Base-by-base conservation (phyloP, 2,113 vertebrate species). In the Ageneiosus marmoratus region DNA sequence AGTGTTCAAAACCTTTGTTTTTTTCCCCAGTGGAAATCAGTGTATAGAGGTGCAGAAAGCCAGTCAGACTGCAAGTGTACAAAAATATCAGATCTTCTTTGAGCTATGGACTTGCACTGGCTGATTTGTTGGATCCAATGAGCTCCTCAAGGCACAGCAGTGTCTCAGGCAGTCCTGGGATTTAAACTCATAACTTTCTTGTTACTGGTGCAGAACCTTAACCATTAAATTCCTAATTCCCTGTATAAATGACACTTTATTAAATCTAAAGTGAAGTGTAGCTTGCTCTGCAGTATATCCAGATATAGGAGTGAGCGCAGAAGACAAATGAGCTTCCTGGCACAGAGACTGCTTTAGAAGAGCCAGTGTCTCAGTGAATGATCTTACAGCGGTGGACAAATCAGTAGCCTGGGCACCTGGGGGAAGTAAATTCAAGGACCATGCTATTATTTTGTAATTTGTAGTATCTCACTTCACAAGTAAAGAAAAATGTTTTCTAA, bases 151-250 rank as follows among this genome's bases (percentile, higher is more conserved):
- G 44, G 13, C n/a, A 4, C 46, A 29, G 9, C n/a, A 74, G n/a
- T 29, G 5, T 72, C 44, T 72, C 44, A n/a, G 41, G n/a, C 46
- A 1, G 44, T 51, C 70, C 46, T 29, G 70, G 46, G 70, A 74
- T 50, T 50, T 34, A 75, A 74, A 53, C 73, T 53, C 48, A 74
- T 74, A 74, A 51, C 48, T 51, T 73, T 73, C n/a, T 73, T 74
- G 72, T 50, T 74, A 74, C 48, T 22, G 16, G 27, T 8, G 5
- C 16, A 74, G 46, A 74, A 51, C 44, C 27, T 29, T 27, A 50
- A 7, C 24, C 46, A 50, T 2, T 73, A 73, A 15, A 18, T 13
- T 73, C 44, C 70, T 29, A 32, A 51, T 48, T 74, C 48, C n/a
- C 46, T 32, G 6, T 74, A 29, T 50, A 74, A 51, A 51, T 32